Percentiles rank a stretch among this genome's conserved stretches.
Conservation (phyloP, 2,888 invertebrate species). For the Rhagonycha lutea region DNA sequence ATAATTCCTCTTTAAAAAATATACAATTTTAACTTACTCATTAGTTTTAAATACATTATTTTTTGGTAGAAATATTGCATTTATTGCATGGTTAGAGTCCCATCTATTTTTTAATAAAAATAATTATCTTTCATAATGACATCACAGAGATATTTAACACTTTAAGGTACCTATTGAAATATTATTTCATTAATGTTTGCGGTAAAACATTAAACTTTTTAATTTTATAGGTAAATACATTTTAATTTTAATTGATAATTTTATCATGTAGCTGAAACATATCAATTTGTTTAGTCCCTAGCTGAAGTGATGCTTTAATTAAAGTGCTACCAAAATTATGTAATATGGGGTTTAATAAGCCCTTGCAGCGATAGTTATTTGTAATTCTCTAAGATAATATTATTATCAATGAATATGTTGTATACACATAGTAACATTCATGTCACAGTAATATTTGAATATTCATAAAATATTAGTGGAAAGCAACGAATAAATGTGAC, state of each 20-base stretch:
- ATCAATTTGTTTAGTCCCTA: not conserved
- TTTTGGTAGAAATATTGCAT: not conserved
- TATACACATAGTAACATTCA: not conserved
- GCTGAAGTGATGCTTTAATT: not conserved
- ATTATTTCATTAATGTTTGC: not conserved
- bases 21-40: not conserved
- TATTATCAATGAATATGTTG: not conserved
- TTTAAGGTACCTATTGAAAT: not conserved
- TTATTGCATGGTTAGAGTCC: not conserved
- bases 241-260: not conserved
- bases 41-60: not conserved
- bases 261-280: not conserved
- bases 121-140: not conserved
- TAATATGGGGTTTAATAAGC: not conserved
- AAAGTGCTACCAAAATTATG: not conserved
- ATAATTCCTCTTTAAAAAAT: too few species aligned
- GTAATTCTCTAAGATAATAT: not conserved
- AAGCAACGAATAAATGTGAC: not conserved
- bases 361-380: not conserved
- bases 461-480: not conserved
- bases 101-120: not conserved
- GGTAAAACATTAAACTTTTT: not conserved
- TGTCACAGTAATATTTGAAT: not conserved
- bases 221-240: not conserved
- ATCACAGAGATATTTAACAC: not conserved